Conservation (phyloP, 2,888 invertebrate genomes). For the Tetragnatha montana region DNA sequence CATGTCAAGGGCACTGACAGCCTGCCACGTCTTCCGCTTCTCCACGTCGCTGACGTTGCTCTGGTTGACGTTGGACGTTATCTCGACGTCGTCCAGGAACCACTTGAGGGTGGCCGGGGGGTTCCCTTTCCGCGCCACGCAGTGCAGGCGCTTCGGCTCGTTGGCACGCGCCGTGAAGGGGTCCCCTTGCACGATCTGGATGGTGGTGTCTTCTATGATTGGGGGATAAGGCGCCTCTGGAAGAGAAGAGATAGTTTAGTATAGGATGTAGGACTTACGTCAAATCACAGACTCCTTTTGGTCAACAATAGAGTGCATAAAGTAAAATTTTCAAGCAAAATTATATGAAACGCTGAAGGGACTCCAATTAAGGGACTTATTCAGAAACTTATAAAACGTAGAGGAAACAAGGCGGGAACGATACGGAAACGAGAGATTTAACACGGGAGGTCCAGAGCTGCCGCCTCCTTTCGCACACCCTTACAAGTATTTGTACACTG, state of each 20-base stretch:
- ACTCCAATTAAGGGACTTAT: neutral
- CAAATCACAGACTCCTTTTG: no score
- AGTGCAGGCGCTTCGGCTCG: slow-evolving; percentile 87
- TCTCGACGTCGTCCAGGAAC: slow-evolving; percentile 80
- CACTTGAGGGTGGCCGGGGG: slow-evolving; percentile 87
- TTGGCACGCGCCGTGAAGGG: slow-evolving; percentile 90
- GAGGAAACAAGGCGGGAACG: no score
- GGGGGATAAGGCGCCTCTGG: slow-evolving; percentile 86
- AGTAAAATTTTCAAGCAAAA: no score
- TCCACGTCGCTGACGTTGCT: slow-evolving; percentile 90
- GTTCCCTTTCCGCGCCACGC: slow-evolving; percentile 91
- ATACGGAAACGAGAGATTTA: no score
- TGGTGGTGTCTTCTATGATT: slow-evolving; percentile 87
- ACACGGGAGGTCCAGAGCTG: no score
- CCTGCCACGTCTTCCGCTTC: slow-evolving; percentile 89
- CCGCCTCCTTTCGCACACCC: no score
- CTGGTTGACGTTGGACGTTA: slow-evolving; percentile 79
- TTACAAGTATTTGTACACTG: no score
- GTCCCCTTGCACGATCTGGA: slow-evolving; percentile 86
- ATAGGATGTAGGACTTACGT: no score
- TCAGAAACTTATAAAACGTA: no score
- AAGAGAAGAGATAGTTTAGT: neutral
- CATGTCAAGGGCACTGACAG: slow-evolving; percentile 87
- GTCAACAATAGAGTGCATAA: no score
- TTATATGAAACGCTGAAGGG: no score